Evolutionary conservation across 2,113 vertebrate species (phyloP).

Genomic region (Tonatia bakeri): DNA sequence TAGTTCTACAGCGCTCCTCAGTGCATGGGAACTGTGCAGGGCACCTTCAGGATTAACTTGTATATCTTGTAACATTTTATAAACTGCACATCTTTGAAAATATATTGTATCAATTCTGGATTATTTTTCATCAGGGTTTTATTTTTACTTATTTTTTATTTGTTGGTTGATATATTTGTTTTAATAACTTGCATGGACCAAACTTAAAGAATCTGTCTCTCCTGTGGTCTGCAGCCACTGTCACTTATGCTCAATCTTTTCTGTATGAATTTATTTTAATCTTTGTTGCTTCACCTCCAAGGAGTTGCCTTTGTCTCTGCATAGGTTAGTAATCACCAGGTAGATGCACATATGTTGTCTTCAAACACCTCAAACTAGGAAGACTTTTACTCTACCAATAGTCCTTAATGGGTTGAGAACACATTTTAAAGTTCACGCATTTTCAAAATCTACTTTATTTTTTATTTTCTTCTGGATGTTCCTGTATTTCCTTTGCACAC

Average conservation of each 20-base stretch:
- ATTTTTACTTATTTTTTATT: neutral
- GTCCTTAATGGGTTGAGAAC: neutral
- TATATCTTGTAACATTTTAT: neutral
- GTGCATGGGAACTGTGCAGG: neutral
- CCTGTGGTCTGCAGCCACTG: neutral
- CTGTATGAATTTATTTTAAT: neutral
- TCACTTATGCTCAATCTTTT: neutral
- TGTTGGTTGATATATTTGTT: neutral
- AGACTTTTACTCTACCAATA: neutral
- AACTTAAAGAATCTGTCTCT: neutral
- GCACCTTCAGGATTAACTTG: neutral
- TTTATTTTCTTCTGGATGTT: neutral
- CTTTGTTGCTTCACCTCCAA: neutral
- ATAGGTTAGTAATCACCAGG: neutral
- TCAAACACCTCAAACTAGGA: neutral
- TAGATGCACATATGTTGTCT: neutral
- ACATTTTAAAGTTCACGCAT: neutral
- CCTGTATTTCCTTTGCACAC: neutral
- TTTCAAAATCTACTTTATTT: neutral
- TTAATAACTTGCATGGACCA: neutral
- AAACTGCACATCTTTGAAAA: neutral
- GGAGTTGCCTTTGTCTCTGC: accelerated
- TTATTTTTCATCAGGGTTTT: neutral
- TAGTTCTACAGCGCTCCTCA: too few relatives aligned
- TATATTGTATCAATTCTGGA: neutral